Evolutionary conservation across 2,888 invertebrate genomes (phyloP).

Genomic region (Bursaphelenchus okinawaensis): DNA sequence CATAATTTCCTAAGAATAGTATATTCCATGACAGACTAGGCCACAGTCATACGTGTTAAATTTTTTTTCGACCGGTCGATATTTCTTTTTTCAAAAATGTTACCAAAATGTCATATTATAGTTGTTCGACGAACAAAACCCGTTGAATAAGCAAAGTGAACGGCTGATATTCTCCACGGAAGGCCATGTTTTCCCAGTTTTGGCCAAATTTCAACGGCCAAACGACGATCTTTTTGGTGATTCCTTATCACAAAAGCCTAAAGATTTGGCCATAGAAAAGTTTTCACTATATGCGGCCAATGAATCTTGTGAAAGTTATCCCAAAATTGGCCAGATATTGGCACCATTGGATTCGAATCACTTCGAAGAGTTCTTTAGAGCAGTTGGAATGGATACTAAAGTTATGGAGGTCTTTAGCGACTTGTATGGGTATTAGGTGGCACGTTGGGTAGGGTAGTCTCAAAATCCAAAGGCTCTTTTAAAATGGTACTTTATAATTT

Average conservation of each 20-base stretch:
- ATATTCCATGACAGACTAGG: too few species aligned
- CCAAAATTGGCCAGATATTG: constrained; percentile 7
- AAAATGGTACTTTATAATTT: too few species aligned
- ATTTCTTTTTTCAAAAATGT: too few species aligned
- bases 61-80: too few species aligned
- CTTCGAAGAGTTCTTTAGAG: constrained; percentile 26
- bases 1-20: too few species aligned
- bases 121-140: constrained; percentile 67
- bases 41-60: too few species aligned
- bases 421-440: too few species aligned
- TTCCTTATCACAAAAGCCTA: not conserved
- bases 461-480: too few species aligned
- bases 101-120: too few species aligned
- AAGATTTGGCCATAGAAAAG: not conserved
- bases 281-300: constrained; percentile 9
- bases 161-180: constrained; percentile 66
- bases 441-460: too few species aligned
- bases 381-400: constrained; percentile 26
- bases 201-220: constrained; percentile 5
- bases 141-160: constrained; percentile 63
- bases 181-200: constrained; percentile 65
- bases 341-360: constrained; percentile 27
- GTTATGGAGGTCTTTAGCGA: not conserved
- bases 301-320: constrained; percentile 19
- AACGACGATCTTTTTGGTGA: not conserved